Base-by-base conservation (phyloP, 1,140 invertebrate species). In the Araneus ventricosus region DNA sequence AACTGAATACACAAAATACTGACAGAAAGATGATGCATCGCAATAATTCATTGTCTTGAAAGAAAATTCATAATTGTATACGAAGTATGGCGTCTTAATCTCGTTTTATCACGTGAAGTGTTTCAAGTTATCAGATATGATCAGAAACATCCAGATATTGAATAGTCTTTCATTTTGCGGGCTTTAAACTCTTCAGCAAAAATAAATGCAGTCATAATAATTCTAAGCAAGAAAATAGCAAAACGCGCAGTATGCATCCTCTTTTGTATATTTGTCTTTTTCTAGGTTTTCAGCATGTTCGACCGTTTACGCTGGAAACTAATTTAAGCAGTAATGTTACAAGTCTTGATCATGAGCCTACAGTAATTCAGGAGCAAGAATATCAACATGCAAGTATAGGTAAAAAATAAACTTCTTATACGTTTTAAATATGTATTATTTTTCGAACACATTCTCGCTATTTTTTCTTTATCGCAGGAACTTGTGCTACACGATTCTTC, bases 81-180 rank as follows among this genome's bases (percentile, higher is more conserved):
- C 17, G 34, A 75, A 75, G 20, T 75, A 75, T 75, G 20, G 17
- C 20, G 24, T 14, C 27, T 27, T 27, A 41, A 84, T 30, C n/a
- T n/a, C 80, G 0, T 84, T 45, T 84, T 84, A 84, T 84, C 80
- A 45, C 20, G 22, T 52, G 39, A 45, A 20, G 80, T 45, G 22
- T 14, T 27, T 27, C 34, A 20, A 37, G 70, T 84, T 84, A 84
- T 84, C 80, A 84, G 80, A 52, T 84, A 84, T 45, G 27, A n/a
- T 7, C 41, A n/a, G 24, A 84, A 52, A 39, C 24, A 75, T 34
- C 22, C n/a, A 14, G 80, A 84, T 45, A n/a, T 27, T 27, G 80
- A 52, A 24, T 45, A 52, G n/a, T 27, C 7, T 84, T 39, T 80
- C 30, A 34, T 30, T 79, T 27, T 14, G 4, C 41, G 39, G 24